These are phyloP conservation scores for Graphium colonna DNA, from an alignment of 2,888 invertebrate genomes.

Conservation along the genomic window DNA sequence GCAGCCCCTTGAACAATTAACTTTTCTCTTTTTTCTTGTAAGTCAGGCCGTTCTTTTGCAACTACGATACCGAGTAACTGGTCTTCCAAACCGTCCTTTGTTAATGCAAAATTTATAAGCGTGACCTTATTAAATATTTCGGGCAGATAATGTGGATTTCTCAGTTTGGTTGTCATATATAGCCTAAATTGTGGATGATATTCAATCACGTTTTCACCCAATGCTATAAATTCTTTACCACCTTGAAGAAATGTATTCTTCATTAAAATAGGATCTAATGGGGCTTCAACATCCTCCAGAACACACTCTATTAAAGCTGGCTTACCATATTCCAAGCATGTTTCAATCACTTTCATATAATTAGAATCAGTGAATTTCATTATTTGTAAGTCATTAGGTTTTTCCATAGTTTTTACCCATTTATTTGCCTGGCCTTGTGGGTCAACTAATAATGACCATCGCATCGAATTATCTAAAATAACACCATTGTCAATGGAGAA, in stretches of 20 bases:
- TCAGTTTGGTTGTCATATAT: conserved; percentile 90
- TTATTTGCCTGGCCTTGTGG: conserved; percentile 92
- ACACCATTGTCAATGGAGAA: conserved; percentile 93
- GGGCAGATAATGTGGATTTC: conserved; percentile 92
- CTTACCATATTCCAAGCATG: conserved; percentile 86
- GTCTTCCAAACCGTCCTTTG: conserved; percentile 90
- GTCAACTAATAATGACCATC: conserved; percentile 90
- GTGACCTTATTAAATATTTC: conserved; percentile 92
- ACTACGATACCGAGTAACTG: conserved; percentile 91
- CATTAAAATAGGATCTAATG: conserved; percentile 87
- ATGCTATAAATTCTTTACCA: conserved; percentile 86
- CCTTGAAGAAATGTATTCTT: conserved; percentile 88
- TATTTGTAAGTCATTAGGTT: conserved; percentile 83
- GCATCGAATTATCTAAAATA: conserved; percentile 88
- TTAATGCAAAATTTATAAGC: conserved; percentile 90
- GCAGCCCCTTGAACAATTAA: conserved; percentile 88
- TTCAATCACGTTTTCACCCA: conserved; percentile 89
- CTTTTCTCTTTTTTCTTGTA: conserved; percentile 89
- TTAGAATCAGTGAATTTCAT: conserved; percentile 87
- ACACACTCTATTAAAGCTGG: conserved; percentile 89
- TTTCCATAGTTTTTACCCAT: conserved; percentile 92
- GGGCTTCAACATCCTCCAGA: conserved; percentile 87
- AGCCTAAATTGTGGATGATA: conserved; percentile 87
- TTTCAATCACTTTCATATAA: conserved; percentile 88
- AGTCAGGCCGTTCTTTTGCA: conserved; percentile 90